A percentile compares a stretch with the other conserved stretches of the same genome.
These are phyloP conservation scores for Steatocranus sp. DNA, from an alignment of 2,797 vertebrate genomes.

Conservation along the genomic window DNA sequence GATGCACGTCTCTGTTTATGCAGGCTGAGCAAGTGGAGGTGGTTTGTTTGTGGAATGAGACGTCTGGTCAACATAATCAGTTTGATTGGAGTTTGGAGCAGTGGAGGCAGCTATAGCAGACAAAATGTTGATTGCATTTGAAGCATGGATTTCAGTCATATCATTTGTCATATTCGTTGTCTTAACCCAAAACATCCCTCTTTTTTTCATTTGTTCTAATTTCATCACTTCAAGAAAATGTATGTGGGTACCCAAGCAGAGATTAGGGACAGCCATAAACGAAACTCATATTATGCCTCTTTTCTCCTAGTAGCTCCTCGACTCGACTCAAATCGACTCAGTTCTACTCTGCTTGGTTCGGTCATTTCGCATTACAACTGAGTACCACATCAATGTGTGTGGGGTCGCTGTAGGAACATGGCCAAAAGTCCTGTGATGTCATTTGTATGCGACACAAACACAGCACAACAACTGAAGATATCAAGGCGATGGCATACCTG, in stretches of 20 bases:
- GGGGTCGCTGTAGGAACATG: background rate
- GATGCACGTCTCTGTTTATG: conserved; percentile 20
- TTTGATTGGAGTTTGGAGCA: conserved; percentile 9
- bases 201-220: background rate
- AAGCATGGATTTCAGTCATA: background rate
- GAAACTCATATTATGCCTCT: background rate
- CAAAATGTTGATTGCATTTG: background rate
- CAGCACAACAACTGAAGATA: background rate
- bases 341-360: background rate
- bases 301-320: background rate
- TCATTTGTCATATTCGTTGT: background rate
- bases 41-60: conserved; percentile 34
- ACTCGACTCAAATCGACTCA: background rate
- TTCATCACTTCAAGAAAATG: background rate
- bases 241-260: background rate
- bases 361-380: background rate
- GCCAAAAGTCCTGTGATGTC: background rate
- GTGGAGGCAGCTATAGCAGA: conserved; percentile 6
- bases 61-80: conserved; percentile 27
- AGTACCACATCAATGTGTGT: background rate
- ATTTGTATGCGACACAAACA: background rate
- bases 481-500: background rate
- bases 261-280: background rate
- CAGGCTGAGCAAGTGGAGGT: conserved; percentile 29
- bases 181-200: background rate